Conservation (phyloP, 1,140 invertebrate genomes). For the Lineus longissimus region DNA sequence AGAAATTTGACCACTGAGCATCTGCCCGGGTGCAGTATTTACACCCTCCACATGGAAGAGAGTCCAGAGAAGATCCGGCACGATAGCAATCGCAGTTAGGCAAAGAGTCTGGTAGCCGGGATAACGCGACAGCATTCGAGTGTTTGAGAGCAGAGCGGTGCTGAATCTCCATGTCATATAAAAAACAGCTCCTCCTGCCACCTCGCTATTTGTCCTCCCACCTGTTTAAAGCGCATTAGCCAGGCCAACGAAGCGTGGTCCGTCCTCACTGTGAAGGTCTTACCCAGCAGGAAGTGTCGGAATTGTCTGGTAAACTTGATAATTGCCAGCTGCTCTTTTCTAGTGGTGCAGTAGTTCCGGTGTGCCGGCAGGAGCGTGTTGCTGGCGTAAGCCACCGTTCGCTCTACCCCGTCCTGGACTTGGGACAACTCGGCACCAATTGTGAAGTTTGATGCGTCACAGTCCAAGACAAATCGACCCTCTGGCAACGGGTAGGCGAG, state of each 20-base stretch:
- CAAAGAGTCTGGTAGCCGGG: slow-evolving; percentile 3
- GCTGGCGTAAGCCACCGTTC: slow-evolving; percentile 21
- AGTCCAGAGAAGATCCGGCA: not conserved
- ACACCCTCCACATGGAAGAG: slow-evolving; percentile 18
- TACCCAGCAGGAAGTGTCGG: slow-evolving; percentile 8
- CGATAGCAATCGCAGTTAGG: not conserved
- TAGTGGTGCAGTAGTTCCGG: slow-evolving; percentile 2
- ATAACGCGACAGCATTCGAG: slow-evolving; percentile 23
- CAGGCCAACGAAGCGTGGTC: slow-evolving; percentile 16
- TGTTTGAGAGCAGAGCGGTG: slow-evolving; percentile 15
- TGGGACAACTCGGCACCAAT: slow-evolving; percentile 38
- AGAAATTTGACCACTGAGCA: slow-evolving; percentile 11
- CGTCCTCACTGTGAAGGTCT: slow-evolving; percentile 11
- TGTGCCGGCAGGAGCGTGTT: not conserved
- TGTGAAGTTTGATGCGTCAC: slow-evolving; percentile 24
- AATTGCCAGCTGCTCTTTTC: slow-evolving; percentile 14
- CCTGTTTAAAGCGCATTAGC: not conserved
- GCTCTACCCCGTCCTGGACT: slow-evolving; percentile 24
- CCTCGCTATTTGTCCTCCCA: too few relatives aligned
- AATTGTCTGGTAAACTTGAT: slow-evolving; percentile 16
- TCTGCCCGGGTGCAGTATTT: too few relatives aligned
- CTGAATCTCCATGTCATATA: slow-evolving; percentile 20
- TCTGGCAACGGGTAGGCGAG: too few relatives aligned
- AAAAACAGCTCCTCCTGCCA: slow-evolving; percentile 6
- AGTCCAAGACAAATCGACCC: slow-evolving; percentile 27